Evolutionary conservation across 2,888 invertebrate species (phyloP).

Genomic region (Harpalus rubripes): DNA sequence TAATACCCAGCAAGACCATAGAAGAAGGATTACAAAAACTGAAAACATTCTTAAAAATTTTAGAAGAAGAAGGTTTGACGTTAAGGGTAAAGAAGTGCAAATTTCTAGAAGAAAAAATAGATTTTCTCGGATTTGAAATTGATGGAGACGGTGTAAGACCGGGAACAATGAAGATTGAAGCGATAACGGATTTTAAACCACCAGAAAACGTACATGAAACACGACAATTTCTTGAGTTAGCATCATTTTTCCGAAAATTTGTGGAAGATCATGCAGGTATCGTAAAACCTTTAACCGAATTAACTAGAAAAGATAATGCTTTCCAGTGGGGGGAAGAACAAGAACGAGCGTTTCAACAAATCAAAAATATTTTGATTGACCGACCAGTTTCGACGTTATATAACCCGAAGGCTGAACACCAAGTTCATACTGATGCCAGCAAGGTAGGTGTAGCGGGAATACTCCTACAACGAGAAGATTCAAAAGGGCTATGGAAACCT

Average conservation of each 20-base stretch:
- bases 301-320: not conserved
- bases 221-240: not conserved
- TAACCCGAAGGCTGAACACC: no score
- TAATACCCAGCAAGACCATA: slow-evolving; percentile 11
- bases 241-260: slow-evolving; percentile 4
- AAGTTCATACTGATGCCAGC: no score
- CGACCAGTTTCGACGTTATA: no score
- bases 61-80: not conserved
- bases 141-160: not conserved
- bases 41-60: not conserved
- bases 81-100: not conserved
- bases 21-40: slow-evolving; percentile 44
- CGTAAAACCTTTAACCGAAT: not conserved
- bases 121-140: not conserved
- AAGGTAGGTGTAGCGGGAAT: no score
- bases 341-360: no score
- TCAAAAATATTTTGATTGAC: no score
- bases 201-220: not conserved
- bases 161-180: no score
- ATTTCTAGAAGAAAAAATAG: not conserved
- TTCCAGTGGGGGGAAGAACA: not conserved
- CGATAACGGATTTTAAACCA: no score
- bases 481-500: no score
- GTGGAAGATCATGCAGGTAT: no score
- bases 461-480: no score